Evolutionary conservation across 92 coral and sea anemone genomes (phyloP).

Genomic region (Heliopora coerulea): DNA sequence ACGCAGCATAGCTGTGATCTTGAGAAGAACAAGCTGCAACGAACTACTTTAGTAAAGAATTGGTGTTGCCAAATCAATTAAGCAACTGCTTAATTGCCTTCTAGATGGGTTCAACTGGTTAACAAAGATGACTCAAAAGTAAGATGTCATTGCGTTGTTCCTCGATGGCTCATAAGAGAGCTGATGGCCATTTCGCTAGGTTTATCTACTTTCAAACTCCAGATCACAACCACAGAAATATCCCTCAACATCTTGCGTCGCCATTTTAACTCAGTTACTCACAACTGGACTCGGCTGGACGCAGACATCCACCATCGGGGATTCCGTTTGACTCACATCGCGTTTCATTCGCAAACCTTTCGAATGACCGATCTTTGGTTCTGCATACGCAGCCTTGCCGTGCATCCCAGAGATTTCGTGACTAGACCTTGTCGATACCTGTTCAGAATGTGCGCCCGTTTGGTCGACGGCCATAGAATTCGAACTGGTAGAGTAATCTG

Average conservation of each 20-base stretch:
- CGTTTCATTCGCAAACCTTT: slow-evolving; percentile 65
- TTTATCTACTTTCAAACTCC: too few relatives aligned
- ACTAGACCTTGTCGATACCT: slow-evolving; percentile 44
- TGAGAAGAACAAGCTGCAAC: too few relatives aligned
- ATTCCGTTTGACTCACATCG: slow-evolving; percentile 89
- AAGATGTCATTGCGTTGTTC: too few relatives aligned
- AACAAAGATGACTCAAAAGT: too few relatives aligned
- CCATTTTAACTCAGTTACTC: slow-evolving; percentile 61
- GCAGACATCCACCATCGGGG: slow-evolving; percentile 98
- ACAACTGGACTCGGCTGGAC: slow-evolving; percentile 98
- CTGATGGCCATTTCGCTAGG: too few relatives aligned
- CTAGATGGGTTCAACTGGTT: too few relatives aligned
- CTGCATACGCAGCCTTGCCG: slow-evolving; percentile 58
- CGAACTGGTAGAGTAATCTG: background rate
- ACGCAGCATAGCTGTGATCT: too few relatives aligned
- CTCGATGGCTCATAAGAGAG: too few relatives aligned
- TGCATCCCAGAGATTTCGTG: slow-evolving; percentile 42
- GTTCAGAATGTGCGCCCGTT: slow-evolving; percentile 57
- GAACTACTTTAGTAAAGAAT: too few relatives aligned
- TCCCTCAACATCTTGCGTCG: background rate
- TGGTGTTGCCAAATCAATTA: too few relatives aligned
- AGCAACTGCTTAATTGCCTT: too few relatives aligned
- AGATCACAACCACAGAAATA: too few relatives aligned
- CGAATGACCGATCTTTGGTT: slow-evolving; percentile 65
- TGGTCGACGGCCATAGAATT: slow-evolving; percentile 33